Conservation (phyloP, 2,113 vertebrate species). For the Hyperopisus bebe region DNA sequence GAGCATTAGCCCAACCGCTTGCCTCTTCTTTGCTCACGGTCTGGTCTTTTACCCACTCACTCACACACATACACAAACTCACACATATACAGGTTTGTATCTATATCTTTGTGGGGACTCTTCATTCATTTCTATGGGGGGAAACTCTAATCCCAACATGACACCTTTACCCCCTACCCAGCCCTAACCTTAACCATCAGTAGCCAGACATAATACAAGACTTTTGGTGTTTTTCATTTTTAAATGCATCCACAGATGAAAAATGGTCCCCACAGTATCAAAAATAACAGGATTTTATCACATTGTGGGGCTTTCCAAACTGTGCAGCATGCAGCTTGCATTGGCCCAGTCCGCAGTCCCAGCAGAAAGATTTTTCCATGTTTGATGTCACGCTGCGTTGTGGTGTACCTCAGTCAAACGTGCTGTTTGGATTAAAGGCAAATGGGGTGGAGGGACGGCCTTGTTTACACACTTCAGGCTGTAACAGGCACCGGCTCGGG, state of each 20-base stretch:
- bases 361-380: not conserved
- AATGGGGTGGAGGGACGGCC: not conserved
- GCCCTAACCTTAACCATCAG: too few species aligned
- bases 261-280: too few species aligned
- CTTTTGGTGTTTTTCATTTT: too few species aligned
- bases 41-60: not conserved
- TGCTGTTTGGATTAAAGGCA: not conserved
- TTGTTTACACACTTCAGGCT: not conserved
- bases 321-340: not conserved
- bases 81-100: too few species aligned
- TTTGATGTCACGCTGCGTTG: not conserved
- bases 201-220: too few species aligned
- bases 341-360: not conserved
- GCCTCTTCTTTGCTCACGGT: constrained; percentile 14
- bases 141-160: too few species aligned
- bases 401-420: not conserved
- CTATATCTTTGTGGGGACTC: too few species aligned
- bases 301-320: not conserved
- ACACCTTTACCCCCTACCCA: too few species aligned
- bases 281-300: too few species aligned
- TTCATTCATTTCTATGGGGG: too few species aligned
- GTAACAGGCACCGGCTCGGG: not conserved
- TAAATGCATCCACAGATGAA: too few species aligned
- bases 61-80: too few species aligned
- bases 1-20: constrained; percentile 23